A percentile compares a stretch with the other conserved stretches of the same genome.
Conservation (phyloP, 2,888 invertebrate genomes). For the Aleiodes testaceus region DNA sequence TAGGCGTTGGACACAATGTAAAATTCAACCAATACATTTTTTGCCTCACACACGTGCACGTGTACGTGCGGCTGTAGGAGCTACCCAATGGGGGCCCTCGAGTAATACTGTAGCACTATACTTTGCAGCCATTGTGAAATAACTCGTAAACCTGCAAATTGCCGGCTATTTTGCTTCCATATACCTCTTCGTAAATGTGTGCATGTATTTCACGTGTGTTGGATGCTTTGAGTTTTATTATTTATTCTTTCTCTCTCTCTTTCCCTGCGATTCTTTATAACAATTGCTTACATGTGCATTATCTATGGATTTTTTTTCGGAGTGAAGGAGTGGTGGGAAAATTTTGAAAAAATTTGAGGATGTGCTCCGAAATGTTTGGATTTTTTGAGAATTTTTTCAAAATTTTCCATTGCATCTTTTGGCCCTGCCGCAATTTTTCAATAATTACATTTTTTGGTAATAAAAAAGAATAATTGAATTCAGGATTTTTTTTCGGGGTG, state of each 20-base stretch:
- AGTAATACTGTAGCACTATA: conserved; percentile 68
- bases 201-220: conserved; percentile 43
- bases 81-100: conserved; percentile 53
- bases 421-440: too few species aligned
- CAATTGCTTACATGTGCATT: conserved; percentile 15
- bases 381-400: too few species aligned
- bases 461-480: too few species aligned
- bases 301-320: too few species aligned
- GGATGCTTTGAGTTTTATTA: neutral
- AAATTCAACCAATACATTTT: conserved; percentile 42
- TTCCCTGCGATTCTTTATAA: conserved; percentile 9
- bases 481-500: too few species aligned
- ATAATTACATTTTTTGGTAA: too few species aligned
- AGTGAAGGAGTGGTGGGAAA: too few species aligned
- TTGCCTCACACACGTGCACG: conserved; percentile 34
- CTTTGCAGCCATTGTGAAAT: conserved; percentile 74
- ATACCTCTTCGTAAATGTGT: conserved; percentile 49
- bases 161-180: conserved; percentile 70
- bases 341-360: too few species aligned
- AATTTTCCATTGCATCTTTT: too few species aligned
- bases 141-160: conserved; percentile 73
- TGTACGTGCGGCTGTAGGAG: conserved; percentile 44
- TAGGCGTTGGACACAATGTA: conserved; percentile 27
- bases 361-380: too few species aligned
- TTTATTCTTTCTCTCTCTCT: neutral